phyloP scores from a whole-genome alignment of 2,113 vertebrate species.

The Cololabis saira region DNA sequence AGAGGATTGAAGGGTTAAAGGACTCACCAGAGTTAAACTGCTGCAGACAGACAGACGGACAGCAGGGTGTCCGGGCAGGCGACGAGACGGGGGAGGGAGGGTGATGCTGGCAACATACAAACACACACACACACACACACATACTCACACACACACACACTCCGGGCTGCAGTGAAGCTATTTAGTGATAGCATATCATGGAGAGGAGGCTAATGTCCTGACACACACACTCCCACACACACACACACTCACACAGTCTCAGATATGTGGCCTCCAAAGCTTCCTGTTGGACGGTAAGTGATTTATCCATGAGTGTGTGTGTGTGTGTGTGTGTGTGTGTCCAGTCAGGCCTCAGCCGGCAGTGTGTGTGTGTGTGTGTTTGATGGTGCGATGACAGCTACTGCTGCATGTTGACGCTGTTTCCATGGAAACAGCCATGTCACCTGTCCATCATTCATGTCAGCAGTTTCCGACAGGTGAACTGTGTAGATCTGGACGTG shows the following conservation, averaged over 20 bases:
- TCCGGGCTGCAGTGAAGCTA: conserved; percentile 49
- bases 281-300: conserved; percentile 66
- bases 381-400: neutral
- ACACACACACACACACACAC: neutral
- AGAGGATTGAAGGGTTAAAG: conserved; percentile 7
- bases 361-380: conserved; percentile 5
- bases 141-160: conserved; percentile 13
- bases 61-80: neutral
- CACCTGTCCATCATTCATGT: neutral
- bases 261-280: conserved; percentile 38
- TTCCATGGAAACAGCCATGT: conserved; percentile 36
- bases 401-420: conserved; percentile 14
- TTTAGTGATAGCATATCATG: conserved; percentile 51
- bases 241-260: conserved; percentile 24
- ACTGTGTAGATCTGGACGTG: neutral
- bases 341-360: conserved; percentile 2
- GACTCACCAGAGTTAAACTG: neutral
- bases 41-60: neutral
- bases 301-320: conserved; percentile 10
- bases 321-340: conserved; percentile 9
- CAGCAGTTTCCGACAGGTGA: neutral
- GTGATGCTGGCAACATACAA: neutral
- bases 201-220: conserved; percentile 32
- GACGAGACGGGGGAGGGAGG: neutral
- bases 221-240: conserved; percentile 27